These are phyloP conservation scores for Epsilonema sp. DNA, from an alignment of 2,888 invertebrate species.

Conservation along the genomic window DNA sequence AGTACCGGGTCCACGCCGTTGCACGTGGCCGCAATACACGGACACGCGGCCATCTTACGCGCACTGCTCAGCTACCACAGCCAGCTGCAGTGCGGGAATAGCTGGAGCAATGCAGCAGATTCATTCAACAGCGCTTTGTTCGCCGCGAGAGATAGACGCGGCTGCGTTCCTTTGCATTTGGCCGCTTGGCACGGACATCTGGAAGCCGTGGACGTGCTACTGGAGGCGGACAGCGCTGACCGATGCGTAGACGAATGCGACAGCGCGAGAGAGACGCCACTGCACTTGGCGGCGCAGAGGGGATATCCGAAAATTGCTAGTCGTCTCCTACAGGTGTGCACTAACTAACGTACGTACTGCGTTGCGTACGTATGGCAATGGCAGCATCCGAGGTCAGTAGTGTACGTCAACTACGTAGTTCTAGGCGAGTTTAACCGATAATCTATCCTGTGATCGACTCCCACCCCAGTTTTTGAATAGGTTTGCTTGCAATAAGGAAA, in stretches of 20 bases:
- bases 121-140: conserved; percentile 15
- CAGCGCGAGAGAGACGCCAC: conserved; percentile 38
- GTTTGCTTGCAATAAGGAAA: too few species aligned
- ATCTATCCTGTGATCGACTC: too few species aligned
- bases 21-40: conserved; percentile 51
- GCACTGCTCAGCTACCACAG: not conserved
- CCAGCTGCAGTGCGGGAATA: not conserved
- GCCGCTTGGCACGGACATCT: conserved; percentile 22
- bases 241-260: conserved; percentile 13
- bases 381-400: too few species aligned
- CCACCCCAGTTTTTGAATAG: too few species aligned
- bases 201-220: conserved; percentile 10
- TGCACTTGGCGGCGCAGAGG: conserved; percentile 53
- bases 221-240: not conserved
- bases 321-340: conserved; percentile 41
- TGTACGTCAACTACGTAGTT: too few species aligned
- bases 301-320: conserved; percentile 48
- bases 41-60: conserved; percentile 39
- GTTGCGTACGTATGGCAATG: not conserved
- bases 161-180: conserved; percentile 21
- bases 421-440: too few species aligned
- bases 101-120: not conserved
- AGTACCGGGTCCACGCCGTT: conserved; percentile 39
- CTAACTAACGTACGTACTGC: too few species aligned
- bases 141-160: conserved; percentile 13